phyloP scores from a whole-genome alignment of 2,113 vertebrate genomes.

The Nycticryphes semicollaris region DNA sequence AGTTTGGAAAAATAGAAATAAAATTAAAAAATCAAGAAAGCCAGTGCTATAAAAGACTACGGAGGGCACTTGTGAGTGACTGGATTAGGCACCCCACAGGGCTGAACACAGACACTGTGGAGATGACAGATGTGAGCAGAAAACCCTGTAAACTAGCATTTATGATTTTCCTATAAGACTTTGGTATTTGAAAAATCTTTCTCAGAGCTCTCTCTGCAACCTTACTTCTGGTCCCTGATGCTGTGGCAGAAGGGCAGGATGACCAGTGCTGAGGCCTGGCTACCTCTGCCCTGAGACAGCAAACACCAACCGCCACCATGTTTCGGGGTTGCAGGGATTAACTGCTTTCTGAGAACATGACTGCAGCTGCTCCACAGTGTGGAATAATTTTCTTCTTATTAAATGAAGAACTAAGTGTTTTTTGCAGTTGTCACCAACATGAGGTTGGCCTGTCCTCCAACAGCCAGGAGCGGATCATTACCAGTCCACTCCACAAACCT shows the following conservation, averaged over 20 bases:
- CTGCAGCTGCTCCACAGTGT: not conserved
- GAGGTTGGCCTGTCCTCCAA: not conserved
- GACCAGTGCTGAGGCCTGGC: not conserved
- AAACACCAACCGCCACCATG: not conserved
- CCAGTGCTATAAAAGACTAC: not conserved
- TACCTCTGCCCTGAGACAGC: not conserved
- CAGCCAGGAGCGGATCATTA: not conserved
- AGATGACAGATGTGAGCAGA: not conserved
- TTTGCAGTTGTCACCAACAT: not conserved
- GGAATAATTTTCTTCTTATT: not conserved
- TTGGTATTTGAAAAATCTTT: not conserved
- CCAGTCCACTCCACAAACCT: not conserved
- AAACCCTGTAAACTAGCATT: not conserved
- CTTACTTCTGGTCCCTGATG: rapidly evolving
- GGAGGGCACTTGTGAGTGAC: not conserved
- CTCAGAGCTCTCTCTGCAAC: not conserved
- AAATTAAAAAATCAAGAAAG: not conserved
- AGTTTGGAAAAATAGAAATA: not conserved
- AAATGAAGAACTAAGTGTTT: not conserved
- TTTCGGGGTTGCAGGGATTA: not conserved
- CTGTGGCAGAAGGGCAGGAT: rapidly evolving
- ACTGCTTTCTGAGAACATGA: not conserved
- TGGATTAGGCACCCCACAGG: not conserved
- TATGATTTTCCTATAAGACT: not conserved
- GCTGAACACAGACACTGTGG: not conserved